Base-by-base conservation (phyloP, 2,888 invertebrate genomes). In the Aricia artaxerxes region DNA sequence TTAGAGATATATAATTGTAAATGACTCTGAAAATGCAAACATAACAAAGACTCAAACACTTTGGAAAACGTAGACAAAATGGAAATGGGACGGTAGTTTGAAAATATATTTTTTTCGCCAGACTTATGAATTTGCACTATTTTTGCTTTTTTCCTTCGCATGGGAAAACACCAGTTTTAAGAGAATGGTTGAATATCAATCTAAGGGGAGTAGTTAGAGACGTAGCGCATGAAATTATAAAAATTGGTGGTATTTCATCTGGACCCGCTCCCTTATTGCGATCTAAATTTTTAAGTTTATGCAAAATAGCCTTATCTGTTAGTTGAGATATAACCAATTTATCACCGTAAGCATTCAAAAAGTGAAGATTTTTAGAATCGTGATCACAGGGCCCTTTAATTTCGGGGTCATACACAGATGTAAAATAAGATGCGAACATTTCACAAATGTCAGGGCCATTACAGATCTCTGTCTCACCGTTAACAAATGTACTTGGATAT, bases 101-200 rank as follows among this genome's bases (percentile, higher is more conserved):
- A n/a, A 24, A 80, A 49, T 0, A 75, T 40, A 44, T 40, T 73
- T 11, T 49, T 57, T 11, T 75, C 60, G 4, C 40, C 79, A 13
- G 78, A 64, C 57, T 81, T 80, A 35, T 78, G 73, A 31, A 81
- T 73, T 24, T 80, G 80, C 7, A 80, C 69, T 4, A 81, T n/a
- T 24, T 24, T 24, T 24, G 24, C 24, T 73, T 35, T 73, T 81
- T 78, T 79, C 80, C 80, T 53, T 61, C 38, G 1, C 35, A 31
- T 24, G 78, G 80, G 57, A 79, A 81, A 40, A 79, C 40, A 13
- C 80, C 79, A 13, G 61, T 49, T 61, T 53, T n/a, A 40, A 78
- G n/a, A 7, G 78, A 81, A 44, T 78, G 73, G 49, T 79, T 81
- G 72, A 61, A 81, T 11, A 81, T 81, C 1, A 73, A 1, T 2